These are phyloP conservation scores for Andrena bucephala DNA, from an alignment of 2,888 invertebrate genomes.

Conservation along the genomic window DNA sequence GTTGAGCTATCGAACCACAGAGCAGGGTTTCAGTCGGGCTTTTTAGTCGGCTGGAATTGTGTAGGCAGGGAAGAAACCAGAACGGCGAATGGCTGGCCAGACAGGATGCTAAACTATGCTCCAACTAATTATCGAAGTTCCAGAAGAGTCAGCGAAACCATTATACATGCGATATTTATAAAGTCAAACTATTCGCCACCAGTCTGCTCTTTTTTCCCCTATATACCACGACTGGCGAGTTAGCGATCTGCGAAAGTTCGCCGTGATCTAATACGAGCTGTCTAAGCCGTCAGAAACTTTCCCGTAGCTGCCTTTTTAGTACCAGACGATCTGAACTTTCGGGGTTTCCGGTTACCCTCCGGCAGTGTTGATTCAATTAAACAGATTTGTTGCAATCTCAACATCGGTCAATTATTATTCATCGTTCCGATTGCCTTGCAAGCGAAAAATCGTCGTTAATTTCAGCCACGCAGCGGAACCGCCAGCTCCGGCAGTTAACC, in stretches of 20 bases:
- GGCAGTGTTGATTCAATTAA: slow-evolving; percentile 15
- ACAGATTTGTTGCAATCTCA: background rate
- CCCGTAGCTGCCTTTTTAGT: slow-evolving; percentile 12
- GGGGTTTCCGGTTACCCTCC: slow-evolving; percentile 8
- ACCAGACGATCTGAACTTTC: slow-evolving; percentile 28
- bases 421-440: background rate
- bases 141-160: slow-evolving; percentile 62
- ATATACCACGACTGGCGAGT: slow-evolving; percentile 41
- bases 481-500: slow-evolving; percentile 24
- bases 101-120: slow-evolving; percentile 65
- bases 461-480: slow-evolving; percentile 4
- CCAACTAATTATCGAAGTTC: slow-evolving; percentile 71
- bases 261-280: slow-evolving; percentile 53
- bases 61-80: slow-evolving; percentile 43
- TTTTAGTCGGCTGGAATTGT: slow-evolving; percentile 30
- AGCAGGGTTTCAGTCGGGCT: slow-evolving; percentile 38
- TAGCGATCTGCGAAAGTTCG: slow-evolving; percentile 47
- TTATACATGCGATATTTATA: slow-evolving; percentile 70
- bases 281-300: slow-evolving; percentile 51
- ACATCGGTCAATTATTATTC: background rate
- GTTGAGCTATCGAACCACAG: slow-evolving; percentile 18
- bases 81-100: slow-evolving; percentile 53
- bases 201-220: slow-evolving; percentile 17
- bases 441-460: slow-evolving; percentile 34
- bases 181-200: slow-evolving; percentile 54